Base-by-base conservation (phyloP, 2,797 vertebrate species). In the Trachurus trachurus region DNA sequence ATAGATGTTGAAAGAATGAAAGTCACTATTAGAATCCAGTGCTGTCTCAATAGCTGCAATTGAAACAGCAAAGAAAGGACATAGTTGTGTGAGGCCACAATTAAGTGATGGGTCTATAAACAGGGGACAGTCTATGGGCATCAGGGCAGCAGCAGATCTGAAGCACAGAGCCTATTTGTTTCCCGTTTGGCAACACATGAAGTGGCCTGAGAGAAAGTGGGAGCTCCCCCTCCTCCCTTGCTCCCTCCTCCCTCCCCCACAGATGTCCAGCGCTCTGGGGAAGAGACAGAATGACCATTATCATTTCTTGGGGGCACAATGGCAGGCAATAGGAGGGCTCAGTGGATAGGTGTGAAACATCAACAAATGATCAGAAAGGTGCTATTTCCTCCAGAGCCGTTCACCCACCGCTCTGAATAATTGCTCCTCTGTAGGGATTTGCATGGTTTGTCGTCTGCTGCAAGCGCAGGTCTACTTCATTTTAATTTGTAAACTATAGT, bases 131-230 rank as follows among this genome's bases (percentile, higher is more conserved):
- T 87, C 77, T 74, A 77, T 84, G 71, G 85, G 81, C 82, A 73
- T 79, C 83, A 84, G 86, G 58, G 84, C 75, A 60, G 76, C 73
- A 64, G 79, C 83, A 66, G 60, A 79, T 76, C 74, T 39, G 37
- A 6, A 77, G 79, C 82, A 96, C 92, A 95, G 94, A 88, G 87
- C 78, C 45, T 78, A 76, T 92, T 93, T 95, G 95, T 95, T 91
- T 87, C 77, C 80, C 69, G 74, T 79, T 79, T 91, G 88, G 93
- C 90, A 87, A 71, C 82, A 87, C 83, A 91, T 87, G 78, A 93
- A 93, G 83, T 91, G 78, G 73, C 66, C 0, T 22, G 19, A 75
- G 87, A 87, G 87, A 92, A 87, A 93, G 88, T 90, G 84, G 79
- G 84, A 82, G 78, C 77, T 19, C 39, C 66, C 49, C 60, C 34